Conservation (phyloP, 2,888 invertebrate species). For the Elegia similella region DNA sequence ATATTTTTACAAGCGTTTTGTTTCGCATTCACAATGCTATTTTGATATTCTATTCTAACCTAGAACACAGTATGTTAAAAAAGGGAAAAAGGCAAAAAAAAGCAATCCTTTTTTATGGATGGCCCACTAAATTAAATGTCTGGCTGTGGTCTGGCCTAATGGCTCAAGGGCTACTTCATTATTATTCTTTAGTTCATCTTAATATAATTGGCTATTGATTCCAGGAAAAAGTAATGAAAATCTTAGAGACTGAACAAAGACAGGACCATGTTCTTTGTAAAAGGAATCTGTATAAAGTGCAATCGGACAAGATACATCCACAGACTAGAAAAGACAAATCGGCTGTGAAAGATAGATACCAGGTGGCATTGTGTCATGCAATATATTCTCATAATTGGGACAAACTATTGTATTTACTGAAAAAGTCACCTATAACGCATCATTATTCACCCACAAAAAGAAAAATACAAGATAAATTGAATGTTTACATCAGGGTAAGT, state of each 20-base stretch:
- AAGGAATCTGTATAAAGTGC: constrained; percentile 45
- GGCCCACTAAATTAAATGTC: too few relatives aligned
- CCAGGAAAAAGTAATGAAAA: constrained; percentile 49
- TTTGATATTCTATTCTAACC: too few relatives aligned
- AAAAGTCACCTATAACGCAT: constrained; percentile 56
- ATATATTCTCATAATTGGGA: constrained; percentile 69
- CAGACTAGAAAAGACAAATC: constrained; percentile 23
- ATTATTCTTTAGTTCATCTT: background rate
- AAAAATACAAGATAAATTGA: constrained; percentile 28
- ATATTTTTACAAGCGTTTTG: too few relatives aligned
- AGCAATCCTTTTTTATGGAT: too few relatives aligned
- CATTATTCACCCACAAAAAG: constrained; percentile 29
- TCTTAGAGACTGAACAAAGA: constrained; percentile 33
- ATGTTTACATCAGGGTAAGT: constrained; percentile 56
- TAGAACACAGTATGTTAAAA: too few relatives aligned
- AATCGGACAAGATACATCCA: constrained; percentile 33
- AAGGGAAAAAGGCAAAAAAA: too few relatives aligned
- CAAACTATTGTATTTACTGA: constrained; percentile 56
- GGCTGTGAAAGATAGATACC: constrained; percentile 25
- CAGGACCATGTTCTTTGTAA: constrained; percentile 42
- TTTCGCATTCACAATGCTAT: too few relatives aligned
- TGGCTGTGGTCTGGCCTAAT: too few relatives aligned
- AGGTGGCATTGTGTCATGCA: constrained; percentile 46
- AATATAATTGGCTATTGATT: constrained; percentile 21
- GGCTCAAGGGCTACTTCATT: too few relatives aligned